A percentile compares a stretch with the other conserved stretches of the same genome.
Evolutionary conservation across 2,888 invertebrate species (phyloP).

Genomic region (Acronicta alni): DNA sequence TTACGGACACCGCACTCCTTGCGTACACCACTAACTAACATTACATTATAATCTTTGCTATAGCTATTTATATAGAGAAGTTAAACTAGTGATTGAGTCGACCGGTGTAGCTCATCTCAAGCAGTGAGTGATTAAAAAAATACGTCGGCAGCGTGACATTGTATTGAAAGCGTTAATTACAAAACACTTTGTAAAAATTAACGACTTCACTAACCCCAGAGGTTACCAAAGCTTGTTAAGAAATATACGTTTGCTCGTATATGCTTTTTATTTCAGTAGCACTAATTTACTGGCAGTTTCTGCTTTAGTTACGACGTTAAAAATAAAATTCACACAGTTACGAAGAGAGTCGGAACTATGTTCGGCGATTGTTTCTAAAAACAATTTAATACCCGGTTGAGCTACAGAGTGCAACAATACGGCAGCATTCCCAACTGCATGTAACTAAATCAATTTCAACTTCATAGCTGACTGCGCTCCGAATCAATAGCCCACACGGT

Average conservation of each 20-base stretch:
- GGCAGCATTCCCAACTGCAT: slow-evolving; percentile 72
- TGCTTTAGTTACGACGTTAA: slow-evolving; percentile 44
- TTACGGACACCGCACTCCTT: slow-evolving; percentile 66
- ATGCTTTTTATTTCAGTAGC: slow-evolving; percentile 45
- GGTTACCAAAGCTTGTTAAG: slow-evolving; percentile 52
- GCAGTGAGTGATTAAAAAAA: slow-evolving; percentile 2
- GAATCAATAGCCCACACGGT: slow-evolving; percentile 71
- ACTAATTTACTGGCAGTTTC: slow-evolving; percentile 53
- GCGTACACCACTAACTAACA: slow-evolving; percentile 32
- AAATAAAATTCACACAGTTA: slow-evolving; percentile 68
- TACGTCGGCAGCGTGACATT: slow-evolving; percentile 24
- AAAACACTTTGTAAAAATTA: slow-evolving; percentile 53
- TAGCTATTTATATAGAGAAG: slow-evolving; percentile 15
- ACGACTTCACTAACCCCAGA: slow-evolving; percentile 38
- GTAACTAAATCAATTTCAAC: slow-evolving; percentile 76
- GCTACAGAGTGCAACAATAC: slow-evolving; percentile 70
- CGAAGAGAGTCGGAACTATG: slow-evolving; percentile 67
- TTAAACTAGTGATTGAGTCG: slow-evolving; percentile 18
- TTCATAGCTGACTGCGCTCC: slow-evolving; percentile 73
- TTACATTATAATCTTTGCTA: slow-evolving; percentile 41
- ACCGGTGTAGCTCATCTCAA: not conserved
- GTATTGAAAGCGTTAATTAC: slow-evolving; percentile 46
- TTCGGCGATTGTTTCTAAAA: slow-evolving; percentile 75
- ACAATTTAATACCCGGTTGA: slow-evolving; percentile 77
- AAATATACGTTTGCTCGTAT: slow-evolving; percentile 48